Evolutionary conservation across 1,140 invertebrate genomes (phyloP).

Genomic region (Sminthurinus signatus): DNA sequence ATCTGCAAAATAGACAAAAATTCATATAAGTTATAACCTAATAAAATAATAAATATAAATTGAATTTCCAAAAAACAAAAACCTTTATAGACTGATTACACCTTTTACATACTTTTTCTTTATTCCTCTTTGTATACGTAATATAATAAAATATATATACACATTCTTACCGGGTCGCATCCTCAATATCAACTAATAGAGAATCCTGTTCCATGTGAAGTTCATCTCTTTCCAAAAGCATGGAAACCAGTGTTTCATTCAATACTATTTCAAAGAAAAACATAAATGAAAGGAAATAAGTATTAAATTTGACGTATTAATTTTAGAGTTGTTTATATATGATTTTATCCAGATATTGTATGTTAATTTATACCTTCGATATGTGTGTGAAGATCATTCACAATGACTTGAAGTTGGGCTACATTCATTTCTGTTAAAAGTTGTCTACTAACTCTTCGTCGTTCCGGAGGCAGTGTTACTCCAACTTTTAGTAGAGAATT

Average conservation of each 20-base stretch:
- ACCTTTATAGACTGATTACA: too few species aligned
- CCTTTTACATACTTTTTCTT: too few species aligned
- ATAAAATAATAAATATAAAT: not conserved
- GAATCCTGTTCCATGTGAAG: constrained; percentile 96
- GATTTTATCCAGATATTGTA: too few species aligned
- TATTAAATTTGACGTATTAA: too few species aligned
- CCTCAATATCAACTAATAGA: constrained; percentile 93
- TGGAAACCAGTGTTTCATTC: constrained; percentile 39
- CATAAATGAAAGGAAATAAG: too few species aligned
- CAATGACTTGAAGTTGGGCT: constrained; percentile 88
- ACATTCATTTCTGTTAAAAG: constrained; percentile 87
- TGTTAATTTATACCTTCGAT: constrained; percentile 69
- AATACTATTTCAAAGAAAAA: too few species aligned
- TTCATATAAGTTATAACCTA: constrained; percentile 1
- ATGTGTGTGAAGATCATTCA: constrained; percentile 87
- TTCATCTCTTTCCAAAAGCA: constrained; percentile 51
- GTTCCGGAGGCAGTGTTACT: constrained; percentile 70
- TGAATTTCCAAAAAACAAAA: not conserved
- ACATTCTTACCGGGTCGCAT: constrained; percentile 85
- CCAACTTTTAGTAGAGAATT: constrained; percentile 71
- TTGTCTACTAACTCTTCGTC: constrained; percentile 69
- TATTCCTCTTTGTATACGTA: not conserved
- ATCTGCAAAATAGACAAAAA: constrained; percentile 29
- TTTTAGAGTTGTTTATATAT: too few species aligned
- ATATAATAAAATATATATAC: not conserved